Conservation (phyloP, 2,797 vertebrate genomes). For the Rhinatrema bivittatum region DNA sequence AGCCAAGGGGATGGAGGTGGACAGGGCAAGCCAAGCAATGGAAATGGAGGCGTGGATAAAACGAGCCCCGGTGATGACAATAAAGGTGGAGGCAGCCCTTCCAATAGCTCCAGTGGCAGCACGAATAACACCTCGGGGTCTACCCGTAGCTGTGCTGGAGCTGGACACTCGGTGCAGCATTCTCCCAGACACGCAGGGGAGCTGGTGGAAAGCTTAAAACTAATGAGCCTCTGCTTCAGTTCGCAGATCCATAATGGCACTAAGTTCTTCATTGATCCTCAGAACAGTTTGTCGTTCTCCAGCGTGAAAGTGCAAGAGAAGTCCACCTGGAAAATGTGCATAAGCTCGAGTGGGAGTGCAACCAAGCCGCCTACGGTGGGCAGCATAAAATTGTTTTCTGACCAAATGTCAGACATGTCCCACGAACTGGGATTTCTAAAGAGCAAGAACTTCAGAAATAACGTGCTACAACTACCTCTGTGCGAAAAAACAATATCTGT, state of each 20-base stretch:
- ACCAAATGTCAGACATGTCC: constrained; percentile 61
- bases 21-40: constrained; percentile 74
- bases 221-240: constrained; percentile 88
- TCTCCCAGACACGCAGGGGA: constrained; percentile 65
- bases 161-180: constrained; percentile 41
- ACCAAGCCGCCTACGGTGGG: constrained; percentile 52
- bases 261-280: constrained; percentile 75
- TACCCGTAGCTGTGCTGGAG: constrained; percentile 52
- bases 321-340: constrained; percentile 87
- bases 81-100: constrained; percentile 73
- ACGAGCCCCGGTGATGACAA: constrained; percentile 66
- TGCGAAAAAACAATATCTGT: constrained; percentile 97
- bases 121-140: constrained; percentile 59
- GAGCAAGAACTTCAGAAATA: constrained; percentile 79
- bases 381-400: constrained; percentile 60
- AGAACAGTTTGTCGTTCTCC: constrained; percentile 63
- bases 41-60: constrained; percentile 69
- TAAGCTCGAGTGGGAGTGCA: constrained; percentile 61
- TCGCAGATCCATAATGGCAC: constrained; percentile 68
- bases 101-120: constrained; percentile 54
- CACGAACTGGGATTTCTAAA: constrained; percentile 69
- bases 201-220: constrained; percentile 85
- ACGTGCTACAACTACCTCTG: constrained; percentile 94
- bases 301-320: constrained; percentile 86
- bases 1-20: constrained; percentile 79